These are phyloP conservation scores for Caenorhabditis brenneri DNA, from an alignment of 1,140 invertebrate species.

Conservation along the genomic window DNA sequence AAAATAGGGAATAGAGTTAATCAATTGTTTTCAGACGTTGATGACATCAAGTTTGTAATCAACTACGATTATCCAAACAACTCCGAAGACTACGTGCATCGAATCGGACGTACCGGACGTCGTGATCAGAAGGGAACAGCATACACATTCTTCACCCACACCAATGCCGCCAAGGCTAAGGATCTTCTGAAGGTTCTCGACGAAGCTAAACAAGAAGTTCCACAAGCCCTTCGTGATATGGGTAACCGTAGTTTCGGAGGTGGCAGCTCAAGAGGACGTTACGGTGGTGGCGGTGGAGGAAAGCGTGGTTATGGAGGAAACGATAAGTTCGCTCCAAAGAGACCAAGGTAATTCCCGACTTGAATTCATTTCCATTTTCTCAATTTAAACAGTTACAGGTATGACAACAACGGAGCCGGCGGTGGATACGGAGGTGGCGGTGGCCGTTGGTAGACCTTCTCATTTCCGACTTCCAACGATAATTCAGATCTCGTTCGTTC, in stretches of 20 bases:
- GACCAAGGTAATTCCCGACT: constrained; percentile 19
- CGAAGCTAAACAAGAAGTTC: constrained; percentile 85
- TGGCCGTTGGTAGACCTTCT: constrained; percentile 42
- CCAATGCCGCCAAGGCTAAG: constrained; percentile 90
- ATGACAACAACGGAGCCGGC: too few relatives aligned
- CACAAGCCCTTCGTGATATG: constrained; percentile 58
- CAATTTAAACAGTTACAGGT: too few relatives aligned
- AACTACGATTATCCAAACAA: constrained; percentile 93
- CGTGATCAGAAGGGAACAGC: constrained; percentile 75
- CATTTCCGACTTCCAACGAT: neutral
- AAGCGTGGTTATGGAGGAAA: constrained; percentile 25
- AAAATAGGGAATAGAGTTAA: too few relatives aligned
- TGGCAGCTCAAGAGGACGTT: constrained; percentile 37
- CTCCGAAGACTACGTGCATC: constrained; percentile 95
- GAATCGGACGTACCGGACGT: constrained; percentile 89
- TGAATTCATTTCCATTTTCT: too few relatives aligned
- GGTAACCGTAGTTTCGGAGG: constrained; percentile 27
- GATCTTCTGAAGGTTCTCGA: constrained; percentile 89
- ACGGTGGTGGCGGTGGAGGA: constrained; percentile 11
- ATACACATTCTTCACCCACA: constrained; percentile 98
- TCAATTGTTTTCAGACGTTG: constrained; percentile 82
- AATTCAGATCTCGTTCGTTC: constrained; percentile 33
- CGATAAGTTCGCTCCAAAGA: constrained; percentile 41
- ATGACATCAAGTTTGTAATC: constrained; percentile 98
- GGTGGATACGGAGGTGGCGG: neutral